phyloP scores from a whole-genome alignment of 2,113 vertebrate species.

The Lota lota region DNA sequence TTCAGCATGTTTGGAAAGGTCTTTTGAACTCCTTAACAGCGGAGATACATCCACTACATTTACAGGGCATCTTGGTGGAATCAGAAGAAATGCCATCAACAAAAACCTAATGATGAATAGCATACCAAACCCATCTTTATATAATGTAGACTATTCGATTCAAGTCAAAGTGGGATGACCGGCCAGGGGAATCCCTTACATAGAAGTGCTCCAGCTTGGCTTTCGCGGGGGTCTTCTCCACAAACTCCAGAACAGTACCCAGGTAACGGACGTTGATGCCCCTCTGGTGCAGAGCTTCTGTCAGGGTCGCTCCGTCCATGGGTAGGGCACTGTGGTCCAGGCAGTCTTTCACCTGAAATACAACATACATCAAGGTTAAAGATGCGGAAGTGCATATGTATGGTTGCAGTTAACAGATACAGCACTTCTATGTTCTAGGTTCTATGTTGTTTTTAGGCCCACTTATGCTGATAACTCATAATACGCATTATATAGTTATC shows the following conservation, averaged over 20 bases:
- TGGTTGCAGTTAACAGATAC: background rate
- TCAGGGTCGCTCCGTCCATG: conserved; percentile 91
- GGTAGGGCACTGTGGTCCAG: conserved; percentile 90
- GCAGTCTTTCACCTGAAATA: conserved; percentile 90
- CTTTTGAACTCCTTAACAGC: background rate
- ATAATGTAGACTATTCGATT: background rate
- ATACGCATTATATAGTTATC: too few relatives aligned
- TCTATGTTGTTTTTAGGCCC: too few relatives aligned
- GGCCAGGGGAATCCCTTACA: conserved; percentile 70
- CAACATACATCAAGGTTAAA: background rate
- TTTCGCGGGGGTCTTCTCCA: conserved; percentile 82
- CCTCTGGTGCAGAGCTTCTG: conserved; percentile 91
- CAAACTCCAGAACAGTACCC: conserved; percentile 86
- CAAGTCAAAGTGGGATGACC: background rate
- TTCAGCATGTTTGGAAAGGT: background rate
- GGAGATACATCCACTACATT: background rate
- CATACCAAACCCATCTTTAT: too few relatives aligned
- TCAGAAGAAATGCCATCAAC: background rate
- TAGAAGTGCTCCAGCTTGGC: conserved; percentile 90
- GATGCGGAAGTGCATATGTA: background rate
- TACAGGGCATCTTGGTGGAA: background rate
- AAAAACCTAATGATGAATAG: too few relatives aligned
- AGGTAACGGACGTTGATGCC: conserved; percentile 96
- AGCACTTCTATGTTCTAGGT: too few relatives aligned
- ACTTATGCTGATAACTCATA: too few relatives aligned